A percentile compares a stretch with the other conserved stretches of the same genome.
These are phyloP conservation scores for Drosophila borealis DNA, from an alignment of 2,888 invertebrate species.

Conservation along the genomic window DNA sequence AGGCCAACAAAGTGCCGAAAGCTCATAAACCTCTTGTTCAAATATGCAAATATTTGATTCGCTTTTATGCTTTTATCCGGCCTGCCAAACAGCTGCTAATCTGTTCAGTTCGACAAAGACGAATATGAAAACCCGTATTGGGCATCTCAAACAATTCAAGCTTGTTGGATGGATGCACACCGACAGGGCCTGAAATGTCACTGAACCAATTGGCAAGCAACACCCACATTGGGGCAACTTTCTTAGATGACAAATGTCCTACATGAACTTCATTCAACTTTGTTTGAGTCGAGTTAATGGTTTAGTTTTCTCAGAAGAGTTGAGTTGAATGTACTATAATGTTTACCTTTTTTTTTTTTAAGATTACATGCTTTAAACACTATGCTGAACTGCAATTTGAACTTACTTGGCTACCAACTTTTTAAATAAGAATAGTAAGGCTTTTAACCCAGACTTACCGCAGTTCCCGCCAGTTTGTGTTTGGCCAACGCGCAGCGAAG, in stretches of 20 bases:
- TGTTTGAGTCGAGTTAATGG: conserved; percentile 36
- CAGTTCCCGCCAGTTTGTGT: conserved; percentile 23
- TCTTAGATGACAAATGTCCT: not conserved
- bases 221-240: conserved; percentile 43
- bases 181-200: conserved; percentile 43
- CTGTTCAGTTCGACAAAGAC: conserved; percentile 15
- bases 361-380: conserved; percentile 13
- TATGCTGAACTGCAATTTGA: conserved; percentile 46
- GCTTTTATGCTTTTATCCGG: conserved; percentile 41
- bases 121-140: conserved; percentile 42
- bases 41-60: conserved; percentile 72
- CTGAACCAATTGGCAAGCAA: conserved; percentile 40
- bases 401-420: conserved; percentile 25
- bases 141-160: conserved; percentile 11
- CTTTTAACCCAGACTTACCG: conserved; percentile 36
- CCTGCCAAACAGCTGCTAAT: conserved; percentile 44
- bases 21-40: conserved; percentile 54
- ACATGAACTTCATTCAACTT: conserved; percentile 49
- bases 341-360: conserved; percentile 15
- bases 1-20: conserved; percentile 59
- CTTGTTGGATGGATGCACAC: conserved; percentile 8
- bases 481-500: conserved; percentile 11
- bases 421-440: conserved; percentile 9
- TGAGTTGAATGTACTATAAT: conserved; percentile 28
- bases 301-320: conserved; percentile 46